phyloP scores from a whole-genome alignment of 2,888 invertebrate genomes.

The Polyommatus iphigenia region DNA sequence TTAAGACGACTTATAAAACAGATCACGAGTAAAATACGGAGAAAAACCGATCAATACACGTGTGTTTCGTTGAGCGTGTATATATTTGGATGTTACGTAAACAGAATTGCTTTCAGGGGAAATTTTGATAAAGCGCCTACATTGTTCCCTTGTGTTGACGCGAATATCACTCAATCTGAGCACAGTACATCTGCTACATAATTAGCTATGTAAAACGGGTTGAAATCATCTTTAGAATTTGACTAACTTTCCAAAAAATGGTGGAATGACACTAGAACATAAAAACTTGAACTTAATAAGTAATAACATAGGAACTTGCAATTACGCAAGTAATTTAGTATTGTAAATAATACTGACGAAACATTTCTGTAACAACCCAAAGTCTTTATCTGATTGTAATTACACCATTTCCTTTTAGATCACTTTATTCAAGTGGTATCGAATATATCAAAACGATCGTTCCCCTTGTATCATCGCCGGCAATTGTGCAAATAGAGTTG shows the following conservation, averaged over 20 bases:
- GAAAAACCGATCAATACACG: not conserved
- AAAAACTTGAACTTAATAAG: not conserved
- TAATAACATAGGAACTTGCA: not conserved
- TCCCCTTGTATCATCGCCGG: constrained; percentile 32
- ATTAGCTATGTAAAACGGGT: too few relatives aligned
- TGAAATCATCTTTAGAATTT: too few relatives aligned
- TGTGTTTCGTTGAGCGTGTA: not conserved
- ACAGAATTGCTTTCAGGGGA: not conserved
- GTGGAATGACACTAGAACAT: too few relatives aligned
- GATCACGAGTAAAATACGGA: not conserved
- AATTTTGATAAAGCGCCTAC: not conserved
- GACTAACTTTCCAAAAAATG: too few relatives aligned
- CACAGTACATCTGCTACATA: not conserved
- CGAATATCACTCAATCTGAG: not conserved
- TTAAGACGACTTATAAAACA: not conserved
- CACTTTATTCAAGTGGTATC: constrained; percentile 4
- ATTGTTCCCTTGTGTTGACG: not conserved
- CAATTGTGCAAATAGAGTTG: constrained; percentile 60
- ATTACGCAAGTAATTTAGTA: not conserved
- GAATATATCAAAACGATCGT: constrained; percentile 22
- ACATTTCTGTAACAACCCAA: not conserved
- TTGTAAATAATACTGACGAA: not conserved
- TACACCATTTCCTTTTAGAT: not conserved
- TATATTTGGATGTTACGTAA: not conserved
- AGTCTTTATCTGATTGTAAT: constrained; percentile 9